These are phyloP conservation scores for Amblyopsis hoosieri DNA, from an alignment of 2,797 vertebrate species.

Conservation along the genomic window DNA sequence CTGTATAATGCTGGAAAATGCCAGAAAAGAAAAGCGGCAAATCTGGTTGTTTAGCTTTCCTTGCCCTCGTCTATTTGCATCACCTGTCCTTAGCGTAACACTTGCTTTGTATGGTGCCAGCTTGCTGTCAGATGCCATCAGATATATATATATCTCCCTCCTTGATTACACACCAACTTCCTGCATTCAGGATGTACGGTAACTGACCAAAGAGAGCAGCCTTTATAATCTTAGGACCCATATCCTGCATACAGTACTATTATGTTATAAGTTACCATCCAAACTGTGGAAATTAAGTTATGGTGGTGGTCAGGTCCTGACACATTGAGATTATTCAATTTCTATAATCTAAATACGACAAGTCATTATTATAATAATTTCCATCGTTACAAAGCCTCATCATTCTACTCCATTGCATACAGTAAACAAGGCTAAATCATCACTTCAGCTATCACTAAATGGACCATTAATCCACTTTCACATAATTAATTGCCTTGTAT, in stretches of 20 bases:
- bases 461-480: conserved; percentile 44
- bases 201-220: conserved; percentile 27
- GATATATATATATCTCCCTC: conserved; percentile 53
- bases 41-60: conserved; percentile 14
- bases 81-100: conserved; percentile 36
- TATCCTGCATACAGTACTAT: conserved; percentile 27
- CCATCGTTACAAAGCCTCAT: conserved; percentile 10
- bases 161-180: conserved; percentile 44
- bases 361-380: conserved; percentile 25
- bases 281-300: conserved; percentile 18
- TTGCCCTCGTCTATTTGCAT: not conserved
- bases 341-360: conserved; percentile 1
- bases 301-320: not conserved
- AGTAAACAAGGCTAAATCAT: conserved; percentile 46
- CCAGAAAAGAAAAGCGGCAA: conserved; percentile 24
- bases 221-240: conserved; percentile 53
- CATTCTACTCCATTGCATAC: conserved; percentile 13
- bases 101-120: conserved; percentile 45
- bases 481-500: conserved; percentile 35
- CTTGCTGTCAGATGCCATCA: conserved; percentile 56
- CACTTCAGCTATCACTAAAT: conserved; percentile 34
- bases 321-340: too few species aligned
- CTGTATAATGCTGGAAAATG: not conserved
- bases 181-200: conserved; percentile 38
- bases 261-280: conserved; percentile 33